Percentiles rank a stretch among this genome's conserved stretches.
These are phyloP conservation scores for Lytechinus variegatus DNA, from an alignment of 35 echinoderm and acorn worm genomes.

Conservation along the genomic window DNA sequence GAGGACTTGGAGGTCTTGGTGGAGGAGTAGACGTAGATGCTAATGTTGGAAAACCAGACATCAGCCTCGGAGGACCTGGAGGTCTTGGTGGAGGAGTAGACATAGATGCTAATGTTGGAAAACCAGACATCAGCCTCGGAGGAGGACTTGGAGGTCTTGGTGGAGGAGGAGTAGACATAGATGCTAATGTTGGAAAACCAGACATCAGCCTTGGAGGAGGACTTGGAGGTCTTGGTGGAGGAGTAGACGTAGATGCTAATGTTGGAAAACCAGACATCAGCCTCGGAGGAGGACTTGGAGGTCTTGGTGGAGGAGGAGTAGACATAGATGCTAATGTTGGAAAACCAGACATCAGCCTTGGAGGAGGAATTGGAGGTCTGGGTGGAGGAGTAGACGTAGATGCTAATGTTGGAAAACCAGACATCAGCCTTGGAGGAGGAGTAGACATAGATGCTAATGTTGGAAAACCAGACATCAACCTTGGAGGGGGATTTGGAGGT, in stretches of 20 bases:
- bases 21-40: background rate
- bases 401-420: conserved; percentile 28
- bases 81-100: conserved; percentile 41
- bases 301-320: background rate
- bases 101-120: conserved; percentile 23
- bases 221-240: conserved; percentile 45
- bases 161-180: background rate
- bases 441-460: background rate
- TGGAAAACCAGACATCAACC: conserved; percentile 17
- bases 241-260: background rate
- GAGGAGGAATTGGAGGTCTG: background rate
- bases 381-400: background rate
- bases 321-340: background rate
- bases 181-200: conserved; percentile 6
- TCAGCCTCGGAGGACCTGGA: conserved; percentile 1
- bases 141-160: conserved; percentile 4
- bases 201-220: conserved; percentile 47
- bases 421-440: conserved; percentile 53
- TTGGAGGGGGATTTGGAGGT: conserved; percentile 14
- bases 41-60: background rate
- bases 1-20: conserved; percentile 27
- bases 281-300: background rate
- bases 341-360: background rate
- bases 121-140: background rate
- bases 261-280: conserved; percentile 30